Percentiles rank a stretch among this genome's conserved stretches.
These are phyloP conservation scores for crab-eating macaque (Macaca fascicularis) DNA, from an alignment of 2,113 vertebrate genomes.

Conservation along the genomic window DNA sequence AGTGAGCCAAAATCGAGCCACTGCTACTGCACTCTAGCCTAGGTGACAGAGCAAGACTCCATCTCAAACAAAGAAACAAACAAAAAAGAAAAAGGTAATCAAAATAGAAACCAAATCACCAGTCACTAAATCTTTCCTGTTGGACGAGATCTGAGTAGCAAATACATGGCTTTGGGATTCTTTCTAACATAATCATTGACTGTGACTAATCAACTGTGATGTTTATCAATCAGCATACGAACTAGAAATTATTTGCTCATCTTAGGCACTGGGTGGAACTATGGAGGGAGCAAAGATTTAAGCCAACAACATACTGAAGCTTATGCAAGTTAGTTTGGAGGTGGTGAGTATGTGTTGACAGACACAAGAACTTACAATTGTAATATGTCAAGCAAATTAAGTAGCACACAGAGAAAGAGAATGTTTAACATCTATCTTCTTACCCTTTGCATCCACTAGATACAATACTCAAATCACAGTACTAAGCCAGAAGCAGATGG, in stretches of 20 bases:
- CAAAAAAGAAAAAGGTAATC: background rate
- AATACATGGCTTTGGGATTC: background rate
- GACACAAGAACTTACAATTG: slow-evolving; percentile 25
- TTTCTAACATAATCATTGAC: background rate
- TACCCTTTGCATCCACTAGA: background rate
- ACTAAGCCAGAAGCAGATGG: background rate
- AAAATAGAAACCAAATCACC: background rate
- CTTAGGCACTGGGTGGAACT: background rate
- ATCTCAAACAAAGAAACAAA: too few species aligned
- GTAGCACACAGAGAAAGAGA: background rate
- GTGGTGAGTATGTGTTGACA: background rate
- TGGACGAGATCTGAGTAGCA: background rate
- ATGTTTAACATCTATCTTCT: background rate
- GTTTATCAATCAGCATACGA: background rate
- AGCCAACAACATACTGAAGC: background rate
- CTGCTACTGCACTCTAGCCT: too few species aligned
- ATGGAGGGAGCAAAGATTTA: background rate
- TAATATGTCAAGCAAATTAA: slow-evolving; percentile 53
- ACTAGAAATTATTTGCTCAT: background rate
- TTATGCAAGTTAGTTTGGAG: background rate
- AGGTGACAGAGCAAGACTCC: too few species aligned
- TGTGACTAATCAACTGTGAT: background rate
- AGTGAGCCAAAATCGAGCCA: too few species aligned
- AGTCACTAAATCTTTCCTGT: background rate
- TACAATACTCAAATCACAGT: background rate